Conservation (phyloP, 2,888 invertebrate genomes). For the Nudaria mundana region DNA sequence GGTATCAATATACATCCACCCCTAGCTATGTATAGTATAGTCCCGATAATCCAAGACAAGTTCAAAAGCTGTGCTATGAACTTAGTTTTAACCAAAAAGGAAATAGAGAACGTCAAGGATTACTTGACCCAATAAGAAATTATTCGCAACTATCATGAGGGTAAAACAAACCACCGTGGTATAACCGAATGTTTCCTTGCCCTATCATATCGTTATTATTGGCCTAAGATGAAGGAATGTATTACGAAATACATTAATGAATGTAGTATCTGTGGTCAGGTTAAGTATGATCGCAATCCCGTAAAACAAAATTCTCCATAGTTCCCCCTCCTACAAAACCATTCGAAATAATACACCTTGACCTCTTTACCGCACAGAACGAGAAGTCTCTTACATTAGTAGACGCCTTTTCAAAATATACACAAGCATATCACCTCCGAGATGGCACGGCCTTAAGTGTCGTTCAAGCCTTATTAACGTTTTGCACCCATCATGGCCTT, state of each 20-base stretch:
- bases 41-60: background rate
- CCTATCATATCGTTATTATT: too few relatives aligned
- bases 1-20: background rate
- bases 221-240: background rate
- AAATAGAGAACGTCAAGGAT: background rate
- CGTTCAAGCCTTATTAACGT: conserved; percentile 17
- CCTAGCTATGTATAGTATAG: background rate
- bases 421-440: conserved; percentile 18
- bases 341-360: conserved; percentile 1
- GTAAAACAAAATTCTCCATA: too few relatives aligned
- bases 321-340: too few relatives aligned
- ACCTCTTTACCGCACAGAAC: conserved; percentile 19
- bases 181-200: background rate
- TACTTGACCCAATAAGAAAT: background rate
- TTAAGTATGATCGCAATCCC: background rate
- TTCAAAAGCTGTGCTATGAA: background rate
- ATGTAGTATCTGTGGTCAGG: background rate
- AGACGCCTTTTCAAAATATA: conserved; percentile 21
- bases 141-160: background rate
- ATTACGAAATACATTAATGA: background rate
- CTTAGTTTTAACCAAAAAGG: background rate
- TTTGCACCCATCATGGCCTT: conserved; percentile 17
- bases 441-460: conserved; percentile 21
- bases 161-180: background rate
- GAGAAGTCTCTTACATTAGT: conserved; percentile 19